Percentiles rank a stretch among this genome's conserved stretches.
Conservation (phyloP, 2,888 invertebrate genomes). For the Geophilus truncorum region DNA sequence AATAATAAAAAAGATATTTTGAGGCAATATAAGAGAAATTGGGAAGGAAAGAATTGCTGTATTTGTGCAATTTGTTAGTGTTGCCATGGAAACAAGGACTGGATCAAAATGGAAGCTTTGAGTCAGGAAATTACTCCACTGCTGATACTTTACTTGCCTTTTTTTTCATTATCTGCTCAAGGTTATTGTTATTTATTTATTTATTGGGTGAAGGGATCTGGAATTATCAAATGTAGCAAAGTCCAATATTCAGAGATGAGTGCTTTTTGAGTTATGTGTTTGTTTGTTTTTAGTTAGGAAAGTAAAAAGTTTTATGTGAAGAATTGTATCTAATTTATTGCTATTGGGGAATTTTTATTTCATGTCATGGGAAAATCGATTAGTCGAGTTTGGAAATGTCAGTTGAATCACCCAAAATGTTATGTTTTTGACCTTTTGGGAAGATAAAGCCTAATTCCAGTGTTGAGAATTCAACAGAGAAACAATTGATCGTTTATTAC, state of each 20-base stretch:
- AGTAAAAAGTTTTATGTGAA: neutral
- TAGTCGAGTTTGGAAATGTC: neutral
- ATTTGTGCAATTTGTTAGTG: neutral
- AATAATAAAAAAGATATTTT: neutral
- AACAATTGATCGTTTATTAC: neutral
- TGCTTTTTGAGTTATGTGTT: neutral
- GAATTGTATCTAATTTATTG: neutral
- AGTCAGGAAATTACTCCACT: neutral
- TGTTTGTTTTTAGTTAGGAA: neutral
- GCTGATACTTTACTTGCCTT: neutral
- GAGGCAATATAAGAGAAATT: neutral
- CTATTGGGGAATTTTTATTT: neutral
- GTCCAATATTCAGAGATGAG: neutral
- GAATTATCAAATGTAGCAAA: neutral
- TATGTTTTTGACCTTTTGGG: constrained; percentile 6
- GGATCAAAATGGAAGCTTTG: constrained; percentile 7
- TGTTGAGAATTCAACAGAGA: neutral
- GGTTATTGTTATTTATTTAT: neutral
- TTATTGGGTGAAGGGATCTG: neutral
- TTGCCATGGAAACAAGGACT: neutral
- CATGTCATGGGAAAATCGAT: neutral
- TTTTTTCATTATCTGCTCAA: neutral
- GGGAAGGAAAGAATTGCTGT: neutral
- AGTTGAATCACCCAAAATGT: neutral
- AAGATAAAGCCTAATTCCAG: neutral